Base-by-base conservation (phyloP, 2,888 invertebrate genomes). In the Steinernema hermaphroditum region DNA sequence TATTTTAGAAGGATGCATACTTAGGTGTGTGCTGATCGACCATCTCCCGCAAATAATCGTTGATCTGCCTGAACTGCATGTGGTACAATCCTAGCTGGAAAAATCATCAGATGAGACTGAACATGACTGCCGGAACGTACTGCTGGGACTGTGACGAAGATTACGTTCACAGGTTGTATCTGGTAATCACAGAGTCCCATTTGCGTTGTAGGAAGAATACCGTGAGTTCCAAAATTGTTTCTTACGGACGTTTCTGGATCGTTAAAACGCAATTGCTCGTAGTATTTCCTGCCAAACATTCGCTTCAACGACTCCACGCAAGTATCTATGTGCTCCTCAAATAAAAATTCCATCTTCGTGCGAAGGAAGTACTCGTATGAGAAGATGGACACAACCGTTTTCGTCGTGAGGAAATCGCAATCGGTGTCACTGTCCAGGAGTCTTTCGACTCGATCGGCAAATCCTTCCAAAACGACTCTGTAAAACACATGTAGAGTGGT, bases 141-240 rank as follows among this genome's bases (percentile, higher is more conserved):
- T 16, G 22, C 32, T 16, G 62, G 62, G 32, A 62, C 34, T 9
- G 62, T 62, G 32, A 62, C 62, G 29, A 62, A 29, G 34, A 62
- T 29, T 16, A 62, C 1, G n/a, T 29, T 29, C 8, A 62, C 62
- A 14, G 27, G 62, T 22, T 50, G 22, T 19, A 24, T 19, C 2
- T 12, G 19, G 12, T 50, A 50, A 4, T 37, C 37, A 12, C 6
- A 37, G 6, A 37, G 4, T 24, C 22, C 9, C 24, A 22, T 22
- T 6, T 22, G 22, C 12, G 19, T 8, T 22, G 12, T 1, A 24
- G 1, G 24, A 22, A 1, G 8, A 19, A 12, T 24, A 1, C 12
- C 22, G 50, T 19, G 12, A 2, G 12, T 9, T 2, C 24, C 22
- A 24, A 12, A n/a, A 12, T 12, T 12, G 46, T 19, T 46, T 4